Percentiles rank a stretch among this genome's conserved stretches.
Evolutionary conservation across 1,140 invertebrate genomes (phyloP).

Genomic region (Samia ricini): DNA sequence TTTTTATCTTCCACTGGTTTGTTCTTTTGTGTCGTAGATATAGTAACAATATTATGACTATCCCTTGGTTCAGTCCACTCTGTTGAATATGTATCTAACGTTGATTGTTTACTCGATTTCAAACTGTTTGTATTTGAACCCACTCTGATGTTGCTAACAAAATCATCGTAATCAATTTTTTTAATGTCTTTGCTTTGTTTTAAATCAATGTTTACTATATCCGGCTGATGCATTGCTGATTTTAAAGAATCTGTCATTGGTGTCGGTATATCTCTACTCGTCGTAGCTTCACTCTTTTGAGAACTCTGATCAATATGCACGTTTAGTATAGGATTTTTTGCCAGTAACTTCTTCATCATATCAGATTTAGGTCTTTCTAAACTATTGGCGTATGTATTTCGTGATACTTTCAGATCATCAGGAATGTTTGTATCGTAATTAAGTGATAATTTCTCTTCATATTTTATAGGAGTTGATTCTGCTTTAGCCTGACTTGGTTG

Average conservation of each 20-base stretch:
- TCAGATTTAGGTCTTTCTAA: slow-evolving; percentile 78
- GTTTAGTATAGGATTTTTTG: slow-evolving; percentile 74
- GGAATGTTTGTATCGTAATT: slow-evolving; percentile 79
- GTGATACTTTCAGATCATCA: slow-evolving; percentile 80
- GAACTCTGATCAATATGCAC: slow-evolving; percentile 62
- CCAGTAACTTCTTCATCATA: slow-evolving; percentile 76
- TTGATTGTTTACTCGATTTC: slow-evolving; percentile 49
- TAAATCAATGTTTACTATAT: slow-evolving; percentile 72
- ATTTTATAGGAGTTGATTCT: slow-evolving; percentile 50
- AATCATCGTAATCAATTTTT: slow-evolving; percentile 61
- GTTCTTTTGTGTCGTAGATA: slow-evolving; percentile 59
- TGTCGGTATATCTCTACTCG: slow-evolving; percentile 45
- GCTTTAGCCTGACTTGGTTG: slow-evolving; percentile 27
- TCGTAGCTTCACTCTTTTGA: slow-evolving; percentile 50
- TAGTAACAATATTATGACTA: slow-evolving; percentile 64
- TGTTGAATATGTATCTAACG: slow-evolving; percentile 37
- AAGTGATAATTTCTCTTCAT: slow-evolving; percentile 69
- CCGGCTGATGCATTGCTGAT: slow-evolving; percentile 72
- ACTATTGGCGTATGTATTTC: slow-evolving; percentile 77
- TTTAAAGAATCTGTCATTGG: slow-evolving; percentile 67
- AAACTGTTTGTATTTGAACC: slow-evolving; percentile 70
- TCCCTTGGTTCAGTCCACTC: slow-evolving; percentile 56
- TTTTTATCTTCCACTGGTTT: slow-evolving; percentile 32
- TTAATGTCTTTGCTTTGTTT: slow-evolving; percentile 50
- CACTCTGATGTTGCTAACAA: slow-evolving; percentile 72